Percentiles rank a stretch among this genome's conserved stretches.
These are phyloP conservation scores for Philaenus spumarius DNA, from an alignment of 1,140 invertebrate species.

Conservation along the genomic window DNA sequence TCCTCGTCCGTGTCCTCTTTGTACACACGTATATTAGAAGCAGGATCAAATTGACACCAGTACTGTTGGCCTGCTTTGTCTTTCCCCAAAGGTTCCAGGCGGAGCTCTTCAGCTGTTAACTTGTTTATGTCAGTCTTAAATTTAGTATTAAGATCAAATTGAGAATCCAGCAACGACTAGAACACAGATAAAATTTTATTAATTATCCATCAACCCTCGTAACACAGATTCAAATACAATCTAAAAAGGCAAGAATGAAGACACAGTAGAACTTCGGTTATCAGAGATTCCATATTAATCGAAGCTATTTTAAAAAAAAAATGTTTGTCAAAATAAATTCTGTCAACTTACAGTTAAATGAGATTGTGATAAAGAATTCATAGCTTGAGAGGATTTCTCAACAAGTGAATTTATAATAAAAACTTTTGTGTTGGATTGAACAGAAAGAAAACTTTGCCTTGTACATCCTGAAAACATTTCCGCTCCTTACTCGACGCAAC, in stretches of 20 bases:
- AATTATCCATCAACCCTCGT: conserved; percentile 23
- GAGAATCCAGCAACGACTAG: conserved; percentile 82
- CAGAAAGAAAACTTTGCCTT: too few species aligned
- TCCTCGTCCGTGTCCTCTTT: conserved; percentile 93
- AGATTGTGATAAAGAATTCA: too few species aligned
- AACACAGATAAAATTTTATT: conserved; percentile 28
- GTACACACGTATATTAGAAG: conserved; percentile 85
- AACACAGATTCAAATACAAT: conserved; percentile 7
- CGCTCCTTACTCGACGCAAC: too few species aligned
- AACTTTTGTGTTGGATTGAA: too few species aligned
- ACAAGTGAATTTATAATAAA: too few species aligned
- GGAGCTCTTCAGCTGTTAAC: conserved; percentile 65
- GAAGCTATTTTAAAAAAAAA: too few species aligned
- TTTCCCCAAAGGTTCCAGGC: conserved; percentile 79
- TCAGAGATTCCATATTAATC: background rate
- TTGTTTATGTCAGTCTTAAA: conserved; percentile 91
- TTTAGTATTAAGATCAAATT: conserved; percentile 90
- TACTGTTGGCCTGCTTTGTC: conserved; percentile 86
- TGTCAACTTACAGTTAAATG: too few species aligned
- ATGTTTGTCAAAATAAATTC: too few species aligned
- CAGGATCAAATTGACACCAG: conserved; percentile 87
- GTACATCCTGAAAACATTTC: too few species aligned
- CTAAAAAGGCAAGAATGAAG: background rate
- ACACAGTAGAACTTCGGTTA: background rate
- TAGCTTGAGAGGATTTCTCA: too few species aligned